phyloP scores from a whole-genome alignment of 1,140 invertebrate genomes.

The Ericerus pela region DNA sequence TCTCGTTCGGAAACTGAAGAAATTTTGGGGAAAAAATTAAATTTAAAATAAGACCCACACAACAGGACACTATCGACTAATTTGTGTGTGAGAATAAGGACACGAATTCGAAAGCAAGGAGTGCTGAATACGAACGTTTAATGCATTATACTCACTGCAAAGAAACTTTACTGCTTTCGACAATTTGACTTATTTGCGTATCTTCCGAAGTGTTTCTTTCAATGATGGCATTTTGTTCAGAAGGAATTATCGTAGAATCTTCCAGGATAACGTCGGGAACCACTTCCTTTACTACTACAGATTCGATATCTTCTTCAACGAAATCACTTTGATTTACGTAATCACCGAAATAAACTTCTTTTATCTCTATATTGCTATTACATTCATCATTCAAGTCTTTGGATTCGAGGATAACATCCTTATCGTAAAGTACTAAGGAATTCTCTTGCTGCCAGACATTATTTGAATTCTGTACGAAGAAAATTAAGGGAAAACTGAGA shows the following conservation, averaged over 20 bases:
- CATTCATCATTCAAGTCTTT: neutral
- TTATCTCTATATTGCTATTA: neutral
- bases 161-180: conserved; percentile 3
- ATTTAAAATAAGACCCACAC: too few species aligned
- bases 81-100: too few species aligned
- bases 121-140: too few species aligned
- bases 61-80: too few species aligned
- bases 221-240: neutral
- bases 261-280: neutral
- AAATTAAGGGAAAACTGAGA: too few species aligned
- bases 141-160: neutral
- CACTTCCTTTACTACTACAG: neutral
- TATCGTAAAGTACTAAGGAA: neutral
- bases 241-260: too few species aligned
- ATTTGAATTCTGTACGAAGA: too few species aligned
- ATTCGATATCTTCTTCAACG: neutral
- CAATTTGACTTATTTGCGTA: conserved; percentile 3
- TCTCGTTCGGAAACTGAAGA: too few species aligned
- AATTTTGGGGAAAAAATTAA: too few species aligned
- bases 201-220: neutral
- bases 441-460: too few species aligned
- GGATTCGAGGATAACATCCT: neutral
- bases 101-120: too few species aligned
- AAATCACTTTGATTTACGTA: neutral
- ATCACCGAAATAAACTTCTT: conserved; percentile 5